Conservation (phyloP, 2,888 invertebrate species). For the Drosophila leonis region DNA sequence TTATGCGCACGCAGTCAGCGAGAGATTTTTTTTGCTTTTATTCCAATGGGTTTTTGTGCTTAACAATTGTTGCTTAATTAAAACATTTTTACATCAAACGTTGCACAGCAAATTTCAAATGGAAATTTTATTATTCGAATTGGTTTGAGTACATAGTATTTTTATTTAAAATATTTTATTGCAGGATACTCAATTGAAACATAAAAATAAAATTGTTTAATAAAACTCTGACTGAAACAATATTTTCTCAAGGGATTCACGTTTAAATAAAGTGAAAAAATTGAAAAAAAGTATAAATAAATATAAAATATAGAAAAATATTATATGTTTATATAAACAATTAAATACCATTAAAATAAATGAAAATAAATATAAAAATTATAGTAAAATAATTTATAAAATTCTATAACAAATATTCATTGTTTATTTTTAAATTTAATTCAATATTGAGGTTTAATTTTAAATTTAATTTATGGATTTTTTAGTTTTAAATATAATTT, state of each 20-base stretch:
- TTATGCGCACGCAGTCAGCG: slow-evolving; percentile 23
- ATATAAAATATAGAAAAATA: not conserved
- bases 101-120: not conserved
- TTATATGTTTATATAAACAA: not conserved
- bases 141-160: not conserved
- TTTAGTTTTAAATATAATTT: no score
- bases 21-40: slow-evolving; percentile 10
- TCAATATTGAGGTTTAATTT: no score
- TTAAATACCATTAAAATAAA: not conserved
- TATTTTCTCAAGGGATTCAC: no score
- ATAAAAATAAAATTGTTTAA: no score
- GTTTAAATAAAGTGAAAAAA: not conserved
- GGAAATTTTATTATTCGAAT: slow-evolving; percentile 1
- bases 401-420: no score
- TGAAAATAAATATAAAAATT: not conserved
- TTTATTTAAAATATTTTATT: not conserved
- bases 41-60: slow-evolving; percentile 20
- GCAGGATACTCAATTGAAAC: not conserved
- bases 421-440: no score
- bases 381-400: no score
- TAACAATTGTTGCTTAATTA: slow-evolving; percentile 47
- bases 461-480: no score
- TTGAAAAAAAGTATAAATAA: not conserved
- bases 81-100: slow-evolving; percentile 32
- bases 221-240: not conserved